These are phyloP conservation scores for Andinoacara biseriatus DNA, from an alignment of 2,113 vertebrate genomes.

Conservation along the genomic window DNA sequence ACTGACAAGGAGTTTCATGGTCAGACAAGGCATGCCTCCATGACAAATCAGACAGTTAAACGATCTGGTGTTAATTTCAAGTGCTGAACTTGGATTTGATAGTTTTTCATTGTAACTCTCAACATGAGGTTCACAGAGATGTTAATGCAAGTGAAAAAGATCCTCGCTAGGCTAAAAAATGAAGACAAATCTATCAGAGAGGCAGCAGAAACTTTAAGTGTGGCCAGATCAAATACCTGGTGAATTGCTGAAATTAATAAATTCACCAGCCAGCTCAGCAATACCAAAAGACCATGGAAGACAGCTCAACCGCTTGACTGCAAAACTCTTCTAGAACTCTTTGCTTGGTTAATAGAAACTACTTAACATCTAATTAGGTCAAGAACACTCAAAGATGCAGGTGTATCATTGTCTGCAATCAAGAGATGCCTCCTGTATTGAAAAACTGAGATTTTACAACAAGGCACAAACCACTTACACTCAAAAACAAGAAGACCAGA, in stretches of 20 bases:
- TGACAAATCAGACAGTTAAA: background rate
- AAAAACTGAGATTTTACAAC: background rate
- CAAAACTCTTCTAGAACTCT: background rate
- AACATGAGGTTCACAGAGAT: background rate
- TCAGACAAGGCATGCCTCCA: background rate
- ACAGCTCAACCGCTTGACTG: background rate
- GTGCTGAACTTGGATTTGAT: background rate
- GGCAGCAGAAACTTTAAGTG: background rate
- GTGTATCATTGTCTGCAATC: background rate
- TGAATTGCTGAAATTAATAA: background rate
- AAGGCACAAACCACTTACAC: background rate
- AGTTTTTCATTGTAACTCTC: background rate
- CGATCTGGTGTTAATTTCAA: background rate
- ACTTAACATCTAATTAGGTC: background rate
- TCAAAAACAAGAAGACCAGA: too few relatives aligned
- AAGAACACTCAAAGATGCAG: background rate
- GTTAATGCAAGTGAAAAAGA: rapidly evolving
- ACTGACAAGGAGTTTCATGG: background rate
- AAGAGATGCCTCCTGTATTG: background rate
- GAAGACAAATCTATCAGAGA: background rate
- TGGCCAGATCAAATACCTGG: background rate
- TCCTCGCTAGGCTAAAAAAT: background rate
- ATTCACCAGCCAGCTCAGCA: too few relatives aligned
- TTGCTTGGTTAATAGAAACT: background rate
- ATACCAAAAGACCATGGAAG: background rate